Evolutionary conservation across 1,140 invertebrate species (phyloP).

Genomic region (Watersipora subatra): DNA sequence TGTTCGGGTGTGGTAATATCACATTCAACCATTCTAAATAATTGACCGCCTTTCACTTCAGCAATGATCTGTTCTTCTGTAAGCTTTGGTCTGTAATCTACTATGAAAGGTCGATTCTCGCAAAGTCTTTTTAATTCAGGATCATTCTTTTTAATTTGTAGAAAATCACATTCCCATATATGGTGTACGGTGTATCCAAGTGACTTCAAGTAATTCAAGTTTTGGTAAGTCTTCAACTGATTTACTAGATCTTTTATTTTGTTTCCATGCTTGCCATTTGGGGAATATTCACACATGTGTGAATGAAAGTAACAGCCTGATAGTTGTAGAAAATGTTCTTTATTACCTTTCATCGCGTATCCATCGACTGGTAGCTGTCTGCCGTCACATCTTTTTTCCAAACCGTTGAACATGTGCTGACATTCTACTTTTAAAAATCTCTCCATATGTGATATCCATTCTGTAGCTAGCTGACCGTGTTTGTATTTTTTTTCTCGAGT

Average conservation of each 20-base stretch:
- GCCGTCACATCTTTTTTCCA: not conserved
- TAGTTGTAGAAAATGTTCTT: not conserved
- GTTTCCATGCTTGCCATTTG: not conserved
- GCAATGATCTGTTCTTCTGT: not conserved
- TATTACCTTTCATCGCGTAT: not conserved
- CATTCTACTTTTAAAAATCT: not conserved
- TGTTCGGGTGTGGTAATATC: not conserved
- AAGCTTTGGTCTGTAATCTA: not conserved
- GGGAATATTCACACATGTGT: not conserved
- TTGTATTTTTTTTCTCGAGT: conserved; percentile 5
- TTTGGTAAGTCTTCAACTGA: not conserved
- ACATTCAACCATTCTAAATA: conserved; percentile 5
- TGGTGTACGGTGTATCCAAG: not conserved
- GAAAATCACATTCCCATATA: not conserved
- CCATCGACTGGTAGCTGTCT: conserved; percentile 10
- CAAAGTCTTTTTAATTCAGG: not conserved
- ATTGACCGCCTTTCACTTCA: not conserved
- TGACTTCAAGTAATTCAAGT: not conserved
- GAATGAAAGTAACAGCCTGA: not conserved
- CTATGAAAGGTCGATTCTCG: not conserved
- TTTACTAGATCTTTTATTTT: not conserved
- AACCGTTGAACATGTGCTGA: not conserved
- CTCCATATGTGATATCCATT: not conserved
- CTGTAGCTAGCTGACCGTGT: conserved; percentile 3
- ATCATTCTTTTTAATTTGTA: not conserved